phyloP scores from a whole-genome alignment of 2,113 vertebrate species.

The Loxodonta africana region DNA sequence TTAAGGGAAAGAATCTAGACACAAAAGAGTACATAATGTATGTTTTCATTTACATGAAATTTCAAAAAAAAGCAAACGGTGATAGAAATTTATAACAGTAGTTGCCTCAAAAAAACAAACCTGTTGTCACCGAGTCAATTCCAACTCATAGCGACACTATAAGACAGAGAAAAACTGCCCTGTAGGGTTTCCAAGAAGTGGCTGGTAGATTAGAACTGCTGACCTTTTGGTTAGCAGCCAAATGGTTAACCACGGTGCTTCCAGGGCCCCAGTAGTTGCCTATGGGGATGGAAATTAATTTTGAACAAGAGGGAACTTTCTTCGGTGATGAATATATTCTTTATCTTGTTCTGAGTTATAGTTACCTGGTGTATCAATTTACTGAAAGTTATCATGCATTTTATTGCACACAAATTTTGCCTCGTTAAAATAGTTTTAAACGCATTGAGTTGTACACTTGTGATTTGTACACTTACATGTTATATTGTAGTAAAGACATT shows the following conservation, averaged over 20 bases:
- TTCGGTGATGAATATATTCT: background rate
- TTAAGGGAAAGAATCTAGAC: background rate
- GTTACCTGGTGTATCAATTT: background rate
- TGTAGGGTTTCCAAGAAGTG: too few relatives aligned
- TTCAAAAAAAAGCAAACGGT: background rate
- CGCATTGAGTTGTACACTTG: background rate
- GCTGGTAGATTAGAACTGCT: too few relatives aligned
- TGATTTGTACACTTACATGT: background rate
- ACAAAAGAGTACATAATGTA: background rate
- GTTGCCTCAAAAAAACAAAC: background rate
- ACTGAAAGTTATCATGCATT: background rate
- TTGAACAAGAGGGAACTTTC: background rate
- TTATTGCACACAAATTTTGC: background rate
- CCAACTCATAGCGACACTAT: too few relatives aligned
- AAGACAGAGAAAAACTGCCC: background rate
- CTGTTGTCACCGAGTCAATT: too few relatives aligned
- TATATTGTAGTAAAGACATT: constrained; percentile 4
- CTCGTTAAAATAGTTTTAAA: background rate
- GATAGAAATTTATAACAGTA: background rate
- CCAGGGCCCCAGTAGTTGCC: background rate
- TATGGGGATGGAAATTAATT: background rate
- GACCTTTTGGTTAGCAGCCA: too few relatives aligned
- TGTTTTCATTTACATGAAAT: background rate
- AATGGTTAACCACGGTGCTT: too few relatives aligned
- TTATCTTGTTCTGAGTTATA: background rate